Percentiles rank a stretch among this genome's conserved stretches.
Evolutionary conservation across 2,797 vertebrate species (phyloP).

Genomic region (Eleutherodactylus coqui): DNA sequence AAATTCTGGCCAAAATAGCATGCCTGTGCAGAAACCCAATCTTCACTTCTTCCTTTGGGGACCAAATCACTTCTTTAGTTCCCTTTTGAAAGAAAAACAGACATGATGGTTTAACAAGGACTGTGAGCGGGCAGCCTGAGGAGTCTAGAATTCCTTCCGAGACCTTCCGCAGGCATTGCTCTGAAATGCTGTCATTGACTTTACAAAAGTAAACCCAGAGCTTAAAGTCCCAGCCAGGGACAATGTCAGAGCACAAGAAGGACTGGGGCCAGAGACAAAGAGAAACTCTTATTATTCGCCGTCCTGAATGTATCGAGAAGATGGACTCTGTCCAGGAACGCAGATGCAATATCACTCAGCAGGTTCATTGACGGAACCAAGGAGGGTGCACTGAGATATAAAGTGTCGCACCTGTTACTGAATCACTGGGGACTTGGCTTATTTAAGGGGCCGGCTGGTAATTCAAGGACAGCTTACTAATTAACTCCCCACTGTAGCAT

Average conservation of each 20-base stretch:
- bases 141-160: constrained; percentile 43
- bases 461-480: neutral
- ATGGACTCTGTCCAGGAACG: constrained; percentile 41
- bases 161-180: constrained; percentile 49
- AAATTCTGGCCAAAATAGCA: constrained; percentile 42
- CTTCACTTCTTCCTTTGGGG: neutral
- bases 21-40: constrained; percentile 36
- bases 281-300: constrained; percentile 7
- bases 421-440: neutral
- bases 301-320: constrained; percentile 3
- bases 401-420: constrained; percentile 47
- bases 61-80: constrained; percentile 32
- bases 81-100: constrained; percentile 55
- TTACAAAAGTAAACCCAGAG: constrained; percentile 35
- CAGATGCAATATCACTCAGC: constrained; percentile 59
- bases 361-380: constrained; percentile 45
- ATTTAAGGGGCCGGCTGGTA: neutral
- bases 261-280: neutral
- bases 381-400: constrained; percentile 9
- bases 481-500: constrained; percentile 6
- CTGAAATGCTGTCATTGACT: constrained; percentile 42
- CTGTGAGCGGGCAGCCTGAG: constrained; percentile 23
- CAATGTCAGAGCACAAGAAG: constrained; percentile 31
- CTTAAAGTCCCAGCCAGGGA: constrained; percentile 17
- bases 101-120: constrained; percentile 57